A percentile compares a stretch with the other conserved stretches of the same genome.
Conservation (phyloP, 2,797 vertebrate species). For the Nannoperca obscura region DNA sequence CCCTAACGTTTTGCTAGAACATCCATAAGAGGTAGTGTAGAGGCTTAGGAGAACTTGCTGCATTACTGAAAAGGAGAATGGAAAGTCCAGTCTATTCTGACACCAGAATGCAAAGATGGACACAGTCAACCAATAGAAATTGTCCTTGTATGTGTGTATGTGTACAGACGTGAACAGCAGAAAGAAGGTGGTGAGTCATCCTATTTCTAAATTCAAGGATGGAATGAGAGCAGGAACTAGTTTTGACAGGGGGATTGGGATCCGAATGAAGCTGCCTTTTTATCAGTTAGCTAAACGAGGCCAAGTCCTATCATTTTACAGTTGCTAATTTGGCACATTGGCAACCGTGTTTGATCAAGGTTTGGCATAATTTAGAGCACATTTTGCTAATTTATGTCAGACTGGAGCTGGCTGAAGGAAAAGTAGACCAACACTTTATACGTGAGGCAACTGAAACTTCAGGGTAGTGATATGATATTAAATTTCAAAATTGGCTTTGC, state of each 20-base stretch:
- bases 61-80: slow-evolving; percentile 70
- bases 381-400: slow-evolving; percentile 51
- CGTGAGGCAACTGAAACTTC: slow-evolving; percentile 7
- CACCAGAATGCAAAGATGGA: slow-evolving; percentile 27
- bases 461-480: slow-evolving; percentile 20
- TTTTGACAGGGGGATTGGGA: slow-evolving; percentile 66
- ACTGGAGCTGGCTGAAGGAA: background rate
- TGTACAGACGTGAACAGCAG: slow-evolving; percentile 21
- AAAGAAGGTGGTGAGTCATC: slow-evolving; percentile 60
- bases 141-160: slow-evolving; percentile 10
- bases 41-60: slow-evolving; percentile 59
- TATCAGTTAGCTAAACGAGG: slow-evolving; percentile 50
- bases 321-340: slow-evolving; percentile 42
- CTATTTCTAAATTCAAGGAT: slow-evolving; percentile 63
- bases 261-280: slow-evolving; percentile 52
- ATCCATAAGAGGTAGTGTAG: slow-evolving; percentile 18
- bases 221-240: slow-evolving; percentile 56
- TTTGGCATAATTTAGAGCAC: slow-evolving; percentile 36
- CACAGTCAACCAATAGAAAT: slow-evolving; percentile 10
- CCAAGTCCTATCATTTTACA: slow-evolving; percentile 49
- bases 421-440: slow-evolving; percentile 23
- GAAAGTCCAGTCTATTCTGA: slow-evolving; percentile 42
- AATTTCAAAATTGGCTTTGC: slow-evolving; percentile 7
- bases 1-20: background rate
- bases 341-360: slow-evolving; percentile 52